Percentiles rank a stretch among this genome's conserved stretches.
Conservation (phyloP, 2,888 invertebrate genomes). For the Didymodactylos carnosus region DNA sequence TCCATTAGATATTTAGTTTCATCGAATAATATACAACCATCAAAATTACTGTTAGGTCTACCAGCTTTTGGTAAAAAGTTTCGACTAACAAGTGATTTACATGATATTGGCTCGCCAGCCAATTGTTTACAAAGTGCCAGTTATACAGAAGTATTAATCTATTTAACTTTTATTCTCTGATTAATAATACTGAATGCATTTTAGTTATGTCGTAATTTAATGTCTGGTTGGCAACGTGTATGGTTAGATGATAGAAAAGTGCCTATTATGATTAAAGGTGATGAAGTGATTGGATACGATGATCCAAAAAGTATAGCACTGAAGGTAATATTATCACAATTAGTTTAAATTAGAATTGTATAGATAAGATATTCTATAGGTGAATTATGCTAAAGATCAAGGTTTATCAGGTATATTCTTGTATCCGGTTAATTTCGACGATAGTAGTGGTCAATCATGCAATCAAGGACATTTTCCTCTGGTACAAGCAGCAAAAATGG, state of each 20-base stretch:
- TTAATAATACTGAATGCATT: not conserved
- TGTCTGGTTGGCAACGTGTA: conserved; percentile 12
- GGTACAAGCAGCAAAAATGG: not conserved
- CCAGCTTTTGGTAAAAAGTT: conserved; percentile 12
- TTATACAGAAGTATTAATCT: conserved; percentile 3
- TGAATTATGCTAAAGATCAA: conserved; percentile 8
- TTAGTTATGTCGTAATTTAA: conserved; percentile 9
- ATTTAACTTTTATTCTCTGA: not conserved
- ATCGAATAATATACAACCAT: conserved; percentile 1
- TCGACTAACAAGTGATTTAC: conserved; percentile 5
- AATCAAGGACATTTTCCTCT: conserved; percentile 12
- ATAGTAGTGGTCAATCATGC: conserved; percentile 5
- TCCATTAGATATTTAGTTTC: conserved; percentile 6
- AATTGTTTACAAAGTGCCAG: conserved; percentile 5
- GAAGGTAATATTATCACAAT: not conserved
- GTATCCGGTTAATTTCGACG: conserved; percentile 1
- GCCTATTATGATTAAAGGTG: conserved; percentile 11
- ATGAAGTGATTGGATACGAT: not conserved
- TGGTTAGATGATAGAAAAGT: conserved; percentile 12
- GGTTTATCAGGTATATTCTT: not conserved
- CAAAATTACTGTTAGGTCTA: conserved; percentile 10
- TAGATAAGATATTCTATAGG: not conserved
- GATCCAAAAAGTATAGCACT: not conserved
- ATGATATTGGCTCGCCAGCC: conserved; percentile 9
- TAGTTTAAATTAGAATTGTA: not conserved